Evolutionary conservation across 2,888 invertebrate species (phyloP).

Genomic region (Hydrotaea diabolus): DNA sequence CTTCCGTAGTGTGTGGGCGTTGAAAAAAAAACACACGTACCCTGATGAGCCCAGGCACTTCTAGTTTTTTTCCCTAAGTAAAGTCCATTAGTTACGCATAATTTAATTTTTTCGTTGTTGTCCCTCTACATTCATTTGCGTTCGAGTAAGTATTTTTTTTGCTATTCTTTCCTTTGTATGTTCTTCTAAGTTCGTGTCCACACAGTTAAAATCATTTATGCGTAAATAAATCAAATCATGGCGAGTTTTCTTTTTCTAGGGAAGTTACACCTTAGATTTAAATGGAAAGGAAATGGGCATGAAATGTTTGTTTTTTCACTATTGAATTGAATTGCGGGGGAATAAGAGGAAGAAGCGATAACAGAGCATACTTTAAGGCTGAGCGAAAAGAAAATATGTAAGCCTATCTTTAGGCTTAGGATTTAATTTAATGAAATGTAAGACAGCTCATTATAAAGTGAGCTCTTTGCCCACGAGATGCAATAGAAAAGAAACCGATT

Average conservation of each 20-base stretch:
- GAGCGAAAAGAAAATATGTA: no score
- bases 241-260: not conserved
- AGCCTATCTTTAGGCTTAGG: no score
- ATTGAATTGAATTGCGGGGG: not conserved
- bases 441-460: no score
- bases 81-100: slow-evolving; percentile 64
- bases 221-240: slow-evolving; percentile 61
- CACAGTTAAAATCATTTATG: slow-evolving; percentile 49
- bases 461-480: no score
- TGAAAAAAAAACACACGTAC: not conserved
- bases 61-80: slow-evolving; percentile 33
- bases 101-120: slow-evolving; percentile 55
- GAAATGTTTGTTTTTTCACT: not conserved
- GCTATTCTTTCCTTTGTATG: not conserved
- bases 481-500: no score
- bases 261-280: not conserved
- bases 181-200: slow-evolving; percentile 10
- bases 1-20: slow-evolving; percentile 29
- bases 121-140: not conserved
- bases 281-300: not conserved
- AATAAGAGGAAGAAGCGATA: no score
- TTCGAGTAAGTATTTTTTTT: slow-evolving; percentile 24
- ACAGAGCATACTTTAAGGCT: no score
- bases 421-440: no score
- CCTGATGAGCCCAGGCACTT: not conserved